Evolutionary conservation across 1,140 invertebrate species (phyloP), one percentile per base, ranked within the genome.

Genomic region (Tetranychus cinnabarinus): DNA sequence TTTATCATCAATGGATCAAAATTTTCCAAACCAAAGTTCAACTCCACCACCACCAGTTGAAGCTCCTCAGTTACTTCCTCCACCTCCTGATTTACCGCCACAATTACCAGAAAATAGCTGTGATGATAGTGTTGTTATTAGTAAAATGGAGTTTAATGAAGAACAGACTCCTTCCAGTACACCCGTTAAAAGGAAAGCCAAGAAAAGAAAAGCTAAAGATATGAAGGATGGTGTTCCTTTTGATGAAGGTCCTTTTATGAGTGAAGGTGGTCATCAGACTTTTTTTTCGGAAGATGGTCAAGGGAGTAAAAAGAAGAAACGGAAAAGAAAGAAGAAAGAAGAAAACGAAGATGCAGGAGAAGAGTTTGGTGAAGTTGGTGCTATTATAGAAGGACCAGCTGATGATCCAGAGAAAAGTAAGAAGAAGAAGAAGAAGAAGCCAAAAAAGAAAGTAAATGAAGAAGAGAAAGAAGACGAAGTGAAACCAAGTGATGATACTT

Each of bases 401-500:
- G 46, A 33, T 1, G 46, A 39, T 10, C 10, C n/a, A 58, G 56
- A 37, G 42, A 68, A 62, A 55, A 65, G 64, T 50, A 61, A 59
- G 13, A 64, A 62, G 63, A 62, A 54, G 35, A 55, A 37, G 47
- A 65, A 65, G 35, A 60, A 63, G 58, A 64, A 61, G 61, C 59
- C 34, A 37, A 48, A 39, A 39, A 65, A 63, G 31, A 57, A 63
- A 50, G 46, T 31, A 61, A 62, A 61, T 35, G 39, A 45, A 35
- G 45, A 64, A 59, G 35, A 56, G 60, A 54, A 23, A 35, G 45
- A 47, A 62, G 61, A 59, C 63, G 56, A 56, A 58, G 35, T 35
- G 48, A 39, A 62, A 56, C 31, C 7, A 4, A 37, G 23, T 36
- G 15, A 56, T 56, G 55, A 13, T 59, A 45, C 23, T 23, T 23